phyloP scores from a whole-genome alignment of 2,888 invertebrate genomes.

The Strigamia crassipes region DNA sequence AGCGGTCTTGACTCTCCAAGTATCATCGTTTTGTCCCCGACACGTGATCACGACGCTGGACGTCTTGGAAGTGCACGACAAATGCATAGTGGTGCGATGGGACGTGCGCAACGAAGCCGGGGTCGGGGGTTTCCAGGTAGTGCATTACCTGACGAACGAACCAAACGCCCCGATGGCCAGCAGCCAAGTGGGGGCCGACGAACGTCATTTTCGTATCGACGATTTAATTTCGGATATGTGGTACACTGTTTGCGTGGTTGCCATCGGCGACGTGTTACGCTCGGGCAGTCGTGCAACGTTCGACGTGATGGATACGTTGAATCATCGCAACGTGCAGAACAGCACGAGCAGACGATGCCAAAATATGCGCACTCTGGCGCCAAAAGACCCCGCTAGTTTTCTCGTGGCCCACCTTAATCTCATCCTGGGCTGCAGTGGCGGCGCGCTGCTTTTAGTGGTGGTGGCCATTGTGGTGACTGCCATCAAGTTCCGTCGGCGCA shows the following conservation, averaged over 20 bases:
- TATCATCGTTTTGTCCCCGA: constrained; percentile 81
- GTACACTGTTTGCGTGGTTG: constrained; percentile 85
- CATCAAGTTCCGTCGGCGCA: constrained; percentile 49
- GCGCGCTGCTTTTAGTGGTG: constrained; percentile 81
- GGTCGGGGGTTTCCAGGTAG: constrained; percentile 81
- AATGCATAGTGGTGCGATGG: constrained; percentile 76
- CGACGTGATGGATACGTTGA: constrained; percentile 51
- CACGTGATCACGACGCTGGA: constrained; percentile 81
- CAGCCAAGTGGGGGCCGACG: constrained; percentile 50
- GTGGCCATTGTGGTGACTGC: constrained; percentile 67
- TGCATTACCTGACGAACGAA: constrained; percentile 66
- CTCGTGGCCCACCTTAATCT: constrained; percentile 79
- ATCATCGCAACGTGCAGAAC: constrained; percentile 50
- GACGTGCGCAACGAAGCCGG: constrained; percentile 81
- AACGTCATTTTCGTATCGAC: constrained; percentile 72
- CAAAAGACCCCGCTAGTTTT: constrained; percentile 59
- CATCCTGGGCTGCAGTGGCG: constrained; percentile 84
- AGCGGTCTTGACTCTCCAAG: constrained; percentile 75
- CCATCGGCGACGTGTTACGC: constrained; percentile 73
- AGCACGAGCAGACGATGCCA: constrained; percentile 52
- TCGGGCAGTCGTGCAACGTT: constrained; percentile 53
- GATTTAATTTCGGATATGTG: constrained; percentile 77
- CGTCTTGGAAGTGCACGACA: constrained; percentile 85
- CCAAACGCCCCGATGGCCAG: constrained; percentile 51
- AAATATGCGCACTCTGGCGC: constrained; percentile 51